Evolutionary conservation across 2,888 invertebrate genomes (phyloP), one percentile per base, ranked within the genome.

Genomic region (Tenthredo scrophulariae): DNA sequence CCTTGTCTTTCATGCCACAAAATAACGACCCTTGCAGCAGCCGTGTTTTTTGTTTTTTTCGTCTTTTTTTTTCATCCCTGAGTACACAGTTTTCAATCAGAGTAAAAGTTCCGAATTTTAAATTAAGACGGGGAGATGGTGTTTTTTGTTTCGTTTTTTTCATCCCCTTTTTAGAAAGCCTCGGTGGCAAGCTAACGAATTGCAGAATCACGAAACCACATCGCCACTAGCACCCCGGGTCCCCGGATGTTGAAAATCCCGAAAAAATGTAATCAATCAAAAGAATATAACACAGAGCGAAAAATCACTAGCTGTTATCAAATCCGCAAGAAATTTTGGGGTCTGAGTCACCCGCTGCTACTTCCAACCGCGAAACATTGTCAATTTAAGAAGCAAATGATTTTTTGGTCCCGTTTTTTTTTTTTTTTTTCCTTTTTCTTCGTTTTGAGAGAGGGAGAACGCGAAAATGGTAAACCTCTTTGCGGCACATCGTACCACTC

Each of bases 381-480:
- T 18, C 67, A 3, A 67, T 33, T 67, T 67, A 33, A 33, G 33
- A 33, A 18, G 33, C 33, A 10, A 33, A 13, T 67, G 33, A 33
- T 67, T 67, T 33, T 33, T 67, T 67, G 29, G 13, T 29, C 9
- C 4, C 0, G 13, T 22, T 1, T 5, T 7, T 15, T 70, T 37
- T 37, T 9, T 18, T 70, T 37, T 37, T 37, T 37, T 18, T 26
- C 37, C 4, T 29, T 2, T 5, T 13, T 33, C 10, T 40, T 43
- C 5, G 37, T 18, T 18, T 33, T 33, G 13, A 10, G 46, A 46
- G 33, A 33, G 13, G 54, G 15, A 77, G 33, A 77, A 77, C 74
- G 74, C 22, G 40, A 77, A 54, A 77, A 77, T 77, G 54, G 33
- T 50, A 54, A 50, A n/a, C 54, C 46, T 50, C 77, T 40, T 75